phyloP scores from a whole-genome alignment of 1,140 invertebrate species.

The Battus philenor region DNA sequence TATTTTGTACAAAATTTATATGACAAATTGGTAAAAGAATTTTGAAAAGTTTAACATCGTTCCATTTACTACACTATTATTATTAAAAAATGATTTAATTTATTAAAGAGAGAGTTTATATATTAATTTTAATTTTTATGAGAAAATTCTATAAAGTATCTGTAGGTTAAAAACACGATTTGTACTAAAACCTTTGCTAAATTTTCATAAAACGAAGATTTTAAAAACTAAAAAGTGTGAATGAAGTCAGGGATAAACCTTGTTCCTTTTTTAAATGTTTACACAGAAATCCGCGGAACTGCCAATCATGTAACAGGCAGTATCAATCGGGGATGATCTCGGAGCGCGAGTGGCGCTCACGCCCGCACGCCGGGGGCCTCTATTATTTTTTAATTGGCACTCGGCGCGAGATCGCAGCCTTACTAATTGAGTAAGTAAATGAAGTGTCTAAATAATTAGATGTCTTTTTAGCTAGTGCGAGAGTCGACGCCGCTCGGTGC shows the following conservation, averaged over 20 bases:
- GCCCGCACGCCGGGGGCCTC: conserved; percentile 50
- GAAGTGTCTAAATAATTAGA: conserved; percentile 72
- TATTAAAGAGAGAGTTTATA: too few species aligned
- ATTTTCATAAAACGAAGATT: too few species aligned
- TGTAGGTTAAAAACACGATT: too few species aligned
- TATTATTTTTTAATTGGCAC: conserved; percentile 73
- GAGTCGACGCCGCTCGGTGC: conserved; percentile 15
- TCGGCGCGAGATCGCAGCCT: conserved; percentile 58
- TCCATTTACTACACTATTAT: too few species aligned
- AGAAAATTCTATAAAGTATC: too few species aligned
- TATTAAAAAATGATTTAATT: too few species aligned
- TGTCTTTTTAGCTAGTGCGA: conserved; percentile 59
- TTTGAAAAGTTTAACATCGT: too few species aligned
- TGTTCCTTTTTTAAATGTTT: conserved; percentile 3
- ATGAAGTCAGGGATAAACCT: background rate
- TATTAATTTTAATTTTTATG: too few species aligned
- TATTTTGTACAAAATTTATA: too few species aligned
- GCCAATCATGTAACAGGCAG: conserved; percentile 46
- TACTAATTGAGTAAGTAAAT: conserved; percentile 73
- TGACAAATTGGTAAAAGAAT: too few species aligned
- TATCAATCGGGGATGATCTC: conserved; percentile 59
- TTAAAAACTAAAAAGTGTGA: too few species aligned
- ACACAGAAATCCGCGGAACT: conserved; percentile 27
- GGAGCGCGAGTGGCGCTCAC: conserved; percentile 53
- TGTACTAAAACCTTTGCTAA: too few species aligned